phyloP scores from a whole-genome alignment of 2,113 vertebrate species.

The Melanerpes formicivorus region DNA sequence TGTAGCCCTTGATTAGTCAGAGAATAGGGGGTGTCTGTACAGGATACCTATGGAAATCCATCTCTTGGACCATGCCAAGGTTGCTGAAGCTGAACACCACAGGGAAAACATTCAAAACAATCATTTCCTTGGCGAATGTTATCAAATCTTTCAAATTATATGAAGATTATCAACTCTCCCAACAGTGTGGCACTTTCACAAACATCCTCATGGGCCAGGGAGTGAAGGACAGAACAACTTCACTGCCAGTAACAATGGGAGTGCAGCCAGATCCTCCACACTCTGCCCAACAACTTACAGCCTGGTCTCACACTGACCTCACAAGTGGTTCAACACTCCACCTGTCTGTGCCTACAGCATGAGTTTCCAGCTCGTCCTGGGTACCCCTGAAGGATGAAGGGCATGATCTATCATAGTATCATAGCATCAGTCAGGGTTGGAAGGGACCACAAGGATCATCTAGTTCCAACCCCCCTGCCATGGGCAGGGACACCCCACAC shows the following conservation, averaged over 20 bases:
- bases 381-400: background rate
- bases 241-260: background rate
- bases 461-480: too few relatives aligned
- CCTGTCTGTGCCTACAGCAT: background rate
- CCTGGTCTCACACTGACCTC: background rate
- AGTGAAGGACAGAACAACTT: background rate
- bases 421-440: too few relatives aligned
- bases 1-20: background rate
- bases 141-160: constrained; percentile 39
- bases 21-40: background rate
- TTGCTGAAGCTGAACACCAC: background rate
- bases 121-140: background rate
- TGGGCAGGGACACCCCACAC: too few relatives aligned
- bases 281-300: background rate
- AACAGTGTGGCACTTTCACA: background rate
- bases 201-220: background rate
- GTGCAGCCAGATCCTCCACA: background rate
- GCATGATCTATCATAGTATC: too few relatives aligned
- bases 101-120: background rate
- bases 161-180: constrained; percentile 23
- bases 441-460: too few relatives aligned
- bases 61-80: background rate
- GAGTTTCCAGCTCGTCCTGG: background rate
- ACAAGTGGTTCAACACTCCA: background rate
- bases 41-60: background rate